Conservation (phyloP, 2,888 invertebrate genomes). For the Callosobruchus maculatus region DNA sequence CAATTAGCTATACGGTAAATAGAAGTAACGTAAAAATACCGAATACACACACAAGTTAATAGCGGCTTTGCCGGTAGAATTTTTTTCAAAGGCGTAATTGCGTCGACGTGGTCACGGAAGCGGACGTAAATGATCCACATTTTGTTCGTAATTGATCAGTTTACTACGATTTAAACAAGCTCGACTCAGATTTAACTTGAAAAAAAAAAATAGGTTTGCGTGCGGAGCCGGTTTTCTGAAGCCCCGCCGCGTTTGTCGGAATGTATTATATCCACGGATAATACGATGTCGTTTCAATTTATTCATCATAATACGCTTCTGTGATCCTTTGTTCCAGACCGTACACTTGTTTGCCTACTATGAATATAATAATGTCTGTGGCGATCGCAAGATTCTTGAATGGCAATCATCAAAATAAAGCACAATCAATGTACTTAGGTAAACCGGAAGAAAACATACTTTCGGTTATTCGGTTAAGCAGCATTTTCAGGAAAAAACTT, state of each 20-base stretch:
- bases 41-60: neutral
- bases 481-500: too few relatives aligned
- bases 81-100: neutral
- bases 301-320: neutral
- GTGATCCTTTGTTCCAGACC: neutral
- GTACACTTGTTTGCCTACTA: too few relatives aligned
- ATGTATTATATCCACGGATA: neutral
- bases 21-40: neutral
- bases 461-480: too few relatives aligned
- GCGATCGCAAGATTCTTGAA: too few relatives aligned
- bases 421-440: too few relatives aligned
- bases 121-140: neutral
- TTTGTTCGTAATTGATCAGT: neutral
- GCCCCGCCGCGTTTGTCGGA: neutral
- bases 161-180: neutral
- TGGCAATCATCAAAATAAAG: too few relatives aligned
- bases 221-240: neutral
- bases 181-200: neutral
- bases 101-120: neutral
- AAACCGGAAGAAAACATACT: too few relatives aligned
- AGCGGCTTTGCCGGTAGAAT: neutral
- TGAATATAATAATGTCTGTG: too few relatives aligned
- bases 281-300: neutral
- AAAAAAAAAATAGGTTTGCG: neutral
- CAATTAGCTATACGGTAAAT: neutral